Base-by-base conservation (phyloP, 2,888 invertebrate genomes). In the Choreutis nemorana region DNA sequence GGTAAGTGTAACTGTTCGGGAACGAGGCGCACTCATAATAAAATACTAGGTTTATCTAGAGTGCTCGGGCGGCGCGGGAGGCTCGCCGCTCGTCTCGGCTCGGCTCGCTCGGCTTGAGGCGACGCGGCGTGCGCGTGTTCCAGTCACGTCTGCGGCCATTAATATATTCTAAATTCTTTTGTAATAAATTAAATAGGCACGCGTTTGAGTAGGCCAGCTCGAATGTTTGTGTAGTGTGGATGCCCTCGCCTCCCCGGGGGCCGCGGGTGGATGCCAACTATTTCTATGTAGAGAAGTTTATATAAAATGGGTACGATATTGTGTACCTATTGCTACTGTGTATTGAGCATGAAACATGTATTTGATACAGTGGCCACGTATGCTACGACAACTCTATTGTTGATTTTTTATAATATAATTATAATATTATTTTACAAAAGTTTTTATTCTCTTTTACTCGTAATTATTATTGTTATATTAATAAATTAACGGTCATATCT, bases 261-360 rank as follows among this genome's bases (percentile, higher is more conserved):
- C 16, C 26, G 28, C 24, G 4, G 21, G 23, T 20, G 28, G 25
- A 52, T 54, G 56, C 60, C 55, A 60, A 60, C 56, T 54, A 46
- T 58, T 51, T 50, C 45, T 56, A 52, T 41, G 50, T 61, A 58
- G 55, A 49, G 41, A 50, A 4, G n/a, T 41, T 50, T 58, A 54
- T 52, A 48, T 65, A 59, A 63, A 67, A 67, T 65, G 66, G 65
- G 64, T 67, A 65, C 62, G 55, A 50, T 42, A 50, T 40, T n/a
- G 41, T 53, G 54, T 55, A 55, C 50, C 42, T 51, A 44, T 50
- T 42, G 50, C 42, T 49, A 50, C 42, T 23, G 37, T 55, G 52
- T 55, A 48, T 50, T 49, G 38, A 45, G 21, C 24, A 16, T 12
- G 5, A 7, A n/a, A 24, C n/a, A 22, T 16, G 14, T 10, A 16